Base-by-base conservation (phyloP, 2,113 vertebrate genomes). In the Phalacrocorax carbo region DNA sequence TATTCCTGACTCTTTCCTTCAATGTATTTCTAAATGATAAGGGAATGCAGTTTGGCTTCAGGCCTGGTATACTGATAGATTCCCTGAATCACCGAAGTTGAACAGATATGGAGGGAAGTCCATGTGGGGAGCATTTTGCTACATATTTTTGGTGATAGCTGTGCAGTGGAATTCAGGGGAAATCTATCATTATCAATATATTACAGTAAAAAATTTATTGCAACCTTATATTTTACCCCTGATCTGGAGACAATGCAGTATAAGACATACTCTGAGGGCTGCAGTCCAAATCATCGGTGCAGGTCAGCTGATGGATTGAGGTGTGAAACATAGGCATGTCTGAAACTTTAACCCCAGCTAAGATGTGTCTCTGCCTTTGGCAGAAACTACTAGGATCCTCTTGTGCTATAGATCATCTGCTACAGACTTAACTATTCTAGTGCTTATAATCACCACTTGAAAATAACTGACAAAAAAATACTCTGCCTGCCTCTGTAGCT, bases 101-200 rank as follows among this genome's bases (percentile, higher is more conserved):
- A 68, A 16, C 5, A 82, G 34, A 36, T 42, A 30, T 21, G 34
- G 36, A 58, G 2, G 27, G 1, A 71, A 40, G 4, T 58, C 36
- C 40, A 0, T 5, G 6, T 21, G 12, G 57, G 29, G 13, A 46
- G 2, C 15, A 11, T 42, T 71, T 58, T 82, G 18, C 21, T 81
- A 8, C 1, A 0, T 21, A 40, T 42, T 71, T 73, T 76, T 52
- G 1, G 11, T 18, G 15, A 8, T 8, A 32, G 21, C 9, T 73
- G 10, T 49, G 14, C 25, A 34, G 19, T 36, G 6, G n/a, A 68
- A 77, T 80, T 30, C 16, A 32, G 42, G 11, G 14, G 12, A 48
- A 34, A 27, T 22, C 19, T 44, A 4, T 40, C 1, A 23, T 17
- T 58, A 25, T 44, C 14, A 19, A 26, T 40, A 4, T 38, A 40